Percentiles rank a stretch among this genome's conserved stretches.
Evolutionary conservation across 2,888 invertebrate genomes (phyloP).

Genomic region (Amiota communis): DNA sequence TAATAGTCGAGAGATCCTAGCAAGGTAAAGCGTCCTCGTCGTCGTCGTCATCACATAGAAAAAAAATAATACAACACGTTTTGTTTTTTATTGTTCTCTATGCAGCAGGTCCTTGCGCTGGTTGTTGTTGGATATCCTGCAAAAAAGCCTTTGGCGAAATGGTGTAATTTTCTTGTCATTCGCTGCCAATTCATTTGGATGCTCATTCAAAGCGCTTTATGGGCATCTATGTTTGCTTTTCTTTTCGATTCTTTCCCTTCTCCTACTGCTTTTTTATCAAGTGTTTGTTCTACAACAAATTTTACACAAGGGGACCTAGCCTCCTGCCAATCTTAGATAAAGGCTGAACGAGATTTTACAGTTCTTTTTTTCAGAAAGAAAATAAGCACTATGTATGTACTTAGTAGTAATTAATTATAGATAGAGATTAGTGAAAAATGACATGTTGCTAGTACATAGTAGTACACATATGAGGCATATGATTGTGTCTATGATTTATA

Average conservation of each 20-base stretch:
- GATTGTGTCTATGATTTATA: no score
- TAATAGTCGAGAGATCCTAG: slow-evolving; percentile 47
- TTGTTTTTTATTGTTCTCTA: slow-evolving; percentile 9
- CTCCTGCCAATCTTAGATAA: no score
- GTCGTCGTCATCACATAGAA: not conserved
- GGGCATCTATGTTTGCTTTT: not conserved
- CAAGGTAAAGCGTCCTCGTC: slow-evolving; percentile 4
- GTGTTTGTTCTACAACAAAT: slow-evolving; percentile 6
- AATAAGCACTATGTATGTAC: no score
- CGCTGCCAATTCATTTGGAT: slow-evolving; percentile 36
- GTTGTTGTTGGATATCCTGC: slow-evolving; percentile 22
- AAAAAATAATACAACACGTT: slow-evolving; percentile 20
- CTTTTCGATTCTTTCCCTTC: no score
- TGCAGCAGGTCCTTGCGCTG: slow-evolving; percentile 35
- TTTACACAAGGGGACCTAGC: no score
- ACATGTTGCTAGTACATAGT: no score
- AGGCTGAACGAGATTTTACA: no score
- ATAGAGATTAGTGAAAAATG: no score
- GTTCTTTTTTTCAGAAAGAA: no score
- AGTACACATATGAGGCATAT: no score
- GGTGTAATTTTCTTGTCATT: slow-evolving; percentile 34
- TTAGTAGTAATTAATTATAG: no score
- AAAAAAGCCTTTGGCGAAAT: slow-evolving; percentile 30
- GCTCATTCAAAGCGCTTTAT: slow-evolving; percentile 19
- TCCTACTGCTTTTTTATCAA: not conserved